These are phyloP conservation scores for Fringilla coelebs DNA, from an alignment of 2,797 vertebrate genomes.

Conservation along the genomic window DNA sequence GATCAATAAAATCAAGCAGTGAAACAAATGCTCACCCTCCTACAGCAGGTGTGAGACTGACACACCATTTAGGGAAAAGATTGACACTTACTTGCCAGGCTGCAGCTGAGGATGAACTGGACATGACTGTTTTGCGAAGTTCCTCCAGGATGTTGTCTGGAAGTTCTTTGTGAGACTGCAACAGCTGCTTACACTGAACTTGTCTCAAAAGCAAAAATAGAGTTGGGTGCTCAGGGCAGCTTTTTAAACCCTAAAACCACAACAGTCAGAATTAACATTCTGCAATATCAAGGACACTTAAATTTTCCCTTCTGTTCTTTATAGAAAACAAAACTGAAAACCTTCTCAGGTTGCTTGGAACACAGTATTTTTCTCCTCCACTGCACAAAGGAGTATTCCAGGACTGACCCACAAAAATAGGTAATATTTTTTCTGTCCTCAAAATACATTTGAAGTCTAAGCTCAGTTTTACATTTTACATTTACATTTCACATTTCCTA, in stretches of 20 bases:
- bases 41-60: rapidly evolving
- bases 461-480: neutral
- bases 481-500: neutral
- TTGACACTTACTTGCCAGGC: constrained; percentile 88
- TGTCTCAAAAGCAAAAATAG: constrained; percentile 87
- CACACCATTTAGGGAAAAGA: neutral
- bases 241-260: constrained; percentile 82
- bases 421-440: neutral
- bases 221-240: constrained; percentile 83
- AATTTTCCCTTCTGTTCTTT: neutral
- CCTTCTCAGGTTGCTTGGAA: neutral
- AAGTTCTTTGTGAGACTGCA: constrained; percentile 77
- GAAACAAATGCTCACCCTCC: neutral
- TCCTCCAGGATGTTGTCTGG: constrained; percentile 85
- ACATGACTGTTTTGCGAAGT: constrained; percentile 83
- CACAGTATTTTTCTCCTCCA: neutral
- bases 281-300: neutral
- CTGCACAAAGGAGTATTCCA: neutral
- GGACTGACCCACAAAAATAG: neutral
- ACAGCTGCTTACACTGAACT: constrained; percentile 88
- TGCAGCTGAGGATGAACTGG: constrained; percentile 83
- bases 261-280: neutral
- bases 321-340: neutral
- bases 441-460: neutral
- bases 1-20: neutral